Percentiles rank a stretch among this genome's conserved stretches.
phyloP scores from a whole-genome alignment of 2,888 invertebrate species.

The Drosophila prolongata region DNA sequence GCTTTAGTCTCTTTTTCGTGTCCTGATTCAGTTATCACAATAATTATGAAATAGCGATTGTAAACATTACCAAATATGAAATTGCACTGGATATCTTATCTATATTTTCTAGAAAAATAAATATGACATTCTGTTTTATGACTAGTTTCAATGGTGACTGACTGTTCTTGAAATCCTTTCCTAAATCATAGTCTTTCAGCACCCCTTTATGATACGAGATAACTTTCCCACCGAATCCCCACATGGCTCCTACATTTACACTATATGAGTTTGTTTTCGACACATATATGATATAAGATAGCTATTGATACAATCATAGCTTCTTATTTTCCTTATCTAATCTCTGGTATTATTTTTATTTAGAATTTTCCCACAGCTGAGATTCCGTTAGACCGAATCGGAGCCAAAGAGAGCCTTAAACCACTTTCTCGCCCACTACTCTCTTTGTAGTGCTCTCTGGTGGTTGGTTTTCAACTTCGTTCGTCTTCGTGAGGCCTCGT shows the following conservation, averaged over 20 bases:
- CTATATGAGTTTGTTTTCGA: neutral
- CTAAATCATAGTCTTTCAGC: neutral
- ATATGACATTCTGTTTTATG: too few relatives aligned
- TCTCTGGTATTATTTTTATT: neutral
- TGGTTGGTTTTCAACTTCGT: conserved; percentile 10
- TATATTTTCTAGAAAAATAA: neutral
- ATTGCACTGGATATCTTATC: neutral
- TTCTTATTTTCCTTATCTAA: conserved; percentile 5
- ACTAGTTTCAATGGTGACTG: too few relatives aligned
- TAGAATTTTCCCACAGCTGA: conserved; percentile 7
- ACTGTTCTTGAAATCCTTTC: too few relatives aligned
- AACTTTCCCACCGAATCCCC: neutral
- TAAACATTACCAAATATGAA: too few relatives aligned
- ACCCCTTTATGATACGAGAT: neutral
- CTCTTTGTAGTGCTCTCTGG: neutral
- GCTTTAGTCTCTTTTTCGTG: too few relatives aligned
- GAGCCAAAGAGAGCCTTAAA: conserved; percentile 5
- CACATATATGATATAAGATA: neutral
- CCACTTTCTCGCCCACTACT: neutral
- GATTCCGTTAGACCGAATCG: conserved; percentile 21
- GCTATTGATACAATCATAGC: neutral
- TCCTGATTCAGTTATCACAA: too few relatives aligned
- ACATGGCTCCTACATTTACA: too few relatives aligned
- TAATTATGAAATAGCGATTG: too few relatives aligned
- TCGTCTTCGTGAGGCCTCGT: conserved; percentile 3